phyloP scores from a whole-genome alignment of 2,113 vertebrate species.

The Illadopsis cleaveri region DNA sequence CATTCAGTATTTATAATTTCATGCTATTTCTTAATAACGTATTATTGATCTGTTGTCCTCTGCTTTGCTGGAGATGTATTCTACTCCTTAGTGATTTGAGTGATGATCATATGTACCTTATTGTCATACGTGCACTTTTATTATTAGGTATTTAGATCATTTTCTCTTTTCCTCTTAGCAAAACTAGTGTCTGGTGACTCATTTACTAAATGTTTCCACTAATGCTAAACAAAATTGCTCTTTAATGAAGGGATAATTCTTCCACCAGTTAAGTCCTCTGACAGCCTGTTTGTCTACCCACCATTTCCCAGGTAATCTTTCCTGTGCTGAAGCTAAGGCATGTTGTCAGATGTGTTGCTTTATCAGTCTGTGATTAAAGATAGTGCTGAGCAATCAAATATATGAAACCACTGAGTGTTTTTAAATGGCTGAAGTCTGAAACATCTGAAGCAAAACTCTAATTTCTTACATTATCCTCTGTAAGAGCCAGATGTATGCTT shows the following conservation, averaged over 20 bases:
- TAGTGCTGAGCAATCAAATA: not conserved
- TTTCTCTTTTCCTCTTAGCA: not conserved
- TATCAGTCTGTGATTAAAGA: slow-evolving; percentile 13
- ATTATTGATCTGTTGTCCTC: slow-evolving; percentile 11
- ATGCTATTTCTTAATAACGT: slow-evolving; percentile 45
- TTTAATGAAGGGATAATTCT: slow-evolving; percentile 14
- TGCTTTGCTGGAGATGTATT: slow-evolving; percentile 6
- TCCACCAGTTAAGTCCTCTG: not conserved
- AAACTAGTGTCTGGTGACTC: not conserved
- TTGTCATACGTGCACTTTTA: not conserved
- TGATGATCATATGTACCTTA: not conserved
- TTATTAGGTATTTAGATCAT: not conserved
- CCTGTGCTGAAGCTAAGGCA: not conserved
- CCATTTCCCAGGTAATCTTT: not conserved
- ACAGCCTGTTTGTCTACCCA: not conserved
- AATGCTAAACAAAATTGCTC: not conserved
- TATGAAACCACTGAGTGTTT: not conserved
- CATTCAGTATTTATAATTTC: slow-evolving; percentile 50
- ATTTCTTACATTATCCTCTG: not conserved
- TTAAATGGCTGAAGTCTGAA: not conserved
- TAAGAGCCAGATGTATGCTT: not conserved
- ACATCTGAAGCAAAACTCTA: not conserved
- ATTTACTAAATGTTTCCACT: not conserved
- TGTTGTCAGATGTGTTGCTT: not conserved
- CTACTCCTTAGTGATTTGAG: not conserved